Percentiles rank a stretch among this genome's conserved stretches.
These are phyloP conservation scores for Melanerpes aurifrons DNA, from an alignment of 2,113 vertebrate genomes.

Conservation along the genomic window DNA sequence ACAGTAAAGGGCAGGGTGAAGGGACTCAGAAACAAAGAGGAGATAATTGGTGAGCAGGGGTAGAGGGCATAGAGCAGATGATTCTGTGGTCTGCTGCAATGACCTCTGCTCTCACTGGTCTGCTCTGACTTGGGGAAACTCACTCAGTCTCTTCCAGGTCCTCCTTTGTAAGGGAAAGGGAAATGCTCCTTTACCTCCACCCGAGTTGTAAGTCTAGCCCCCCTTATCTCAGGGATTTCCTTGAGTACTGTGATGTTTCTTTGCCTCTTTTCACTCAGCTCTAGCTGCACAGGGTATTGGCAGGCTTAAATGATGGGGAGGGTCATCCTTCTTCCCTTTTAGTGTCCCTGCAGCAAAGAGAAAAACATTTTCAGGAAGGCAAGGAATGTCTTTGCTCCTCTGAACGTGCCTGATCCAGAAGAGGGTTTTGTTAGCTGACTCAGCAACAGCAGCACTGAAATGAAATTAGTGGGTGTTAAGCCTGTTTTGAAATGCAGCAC, in stretches of 20 bases:
- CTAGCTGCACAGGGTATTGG: not conserved
- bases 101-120: not conserved
- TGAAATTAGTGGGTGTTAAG: slow-evolving; percentile 62
- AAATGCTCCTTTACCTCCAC: not conserved
- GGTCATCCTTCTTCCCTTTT: not conserved
- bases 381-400: not conserved
- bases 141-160: not conserved
- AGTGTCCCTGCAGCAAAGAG: not conserved
- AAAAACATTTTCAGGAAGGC: not conserved
- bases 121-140: not conserved
- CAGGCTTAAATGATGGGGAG: not conserved
- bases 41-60: not conserved
- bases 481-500: slow-evolving; percentile 60
- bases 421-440: slow-evolving; percentile 36
- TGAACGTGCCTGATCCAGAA: not conserved
- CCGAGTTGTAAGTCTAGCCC: not conserved
- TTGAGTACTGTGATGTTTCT: not conserved
- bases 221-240: not conserved
- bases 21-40: not conserved
- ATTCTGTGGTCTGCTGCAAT: not conserved
- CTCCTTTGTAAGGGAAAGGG: not conserved
- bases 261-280: not conserved
- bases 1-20: not conserved
- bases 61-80: not conserved
- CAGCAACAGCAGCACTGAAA: slow-evolving; percentile 45